Evolutionary conservation across 1,140 invertebrate species (phyloP), one percentile per base, ranked within the genome.

Genomic region (Drosophila azteca): DNA sequence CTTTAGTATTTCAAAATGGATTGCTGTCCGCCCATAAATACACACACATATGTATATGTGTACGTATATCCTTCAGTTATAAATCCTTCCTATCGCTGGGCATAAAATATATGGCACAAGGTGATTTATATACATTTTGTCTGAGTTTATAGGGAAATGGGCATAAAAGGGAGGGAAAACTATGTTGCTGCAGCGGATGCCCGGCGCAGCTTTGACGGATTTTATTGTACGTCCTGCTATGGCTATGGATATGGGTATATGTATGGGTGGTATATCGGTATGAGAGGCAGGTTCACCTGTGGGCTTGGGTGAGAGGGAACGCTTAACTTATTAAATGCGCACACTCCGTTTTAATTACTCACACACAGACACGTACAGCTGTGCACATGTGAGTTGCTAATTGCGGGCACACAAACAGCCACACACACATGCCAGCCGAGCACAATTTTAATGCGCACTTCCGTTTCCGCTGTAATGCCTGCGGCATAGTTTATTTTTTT

Each of bases 381-480:
- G 54, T 65, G 82, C 60, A 77, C 63, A 63, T 66, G 60, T 65
- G 63, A 58, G 61, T 65, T 83, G 83, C 83, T 88, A 88, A 88
- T 88, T 83, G 83, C 83, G 83, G 68, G 39, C 66, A 64, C 63
- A 81, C 46, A 58, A 45, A 84, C 75, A 75, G 44, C 13, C 39
- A 65, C 46, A 35, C 11, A 31, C 53, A 58, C 22, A 61, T 63
- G 63, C 65, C 43, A 59, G 77, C 82, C 29, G 58, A 54, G 82
- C 82, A 79, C 64, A 77, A 77, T 88, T 88, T 88, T 88, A 83
- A 88, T 88, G 83, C 76, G 84, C 83, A 88, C 83, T 88, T 88
- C 83, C 83, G 83, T 88, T 88, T 88, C 83, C 83, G 83, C 83
- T 70, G 83, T 88, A 83, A 83, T 88, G 76, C 83, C 84, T 88